Evolutionary conservation across 1,140 invertebrate genomes (phyloP), one percentile per base, ranked within the genome.

Genomic region (Hyles euphorbiae): DNA sequence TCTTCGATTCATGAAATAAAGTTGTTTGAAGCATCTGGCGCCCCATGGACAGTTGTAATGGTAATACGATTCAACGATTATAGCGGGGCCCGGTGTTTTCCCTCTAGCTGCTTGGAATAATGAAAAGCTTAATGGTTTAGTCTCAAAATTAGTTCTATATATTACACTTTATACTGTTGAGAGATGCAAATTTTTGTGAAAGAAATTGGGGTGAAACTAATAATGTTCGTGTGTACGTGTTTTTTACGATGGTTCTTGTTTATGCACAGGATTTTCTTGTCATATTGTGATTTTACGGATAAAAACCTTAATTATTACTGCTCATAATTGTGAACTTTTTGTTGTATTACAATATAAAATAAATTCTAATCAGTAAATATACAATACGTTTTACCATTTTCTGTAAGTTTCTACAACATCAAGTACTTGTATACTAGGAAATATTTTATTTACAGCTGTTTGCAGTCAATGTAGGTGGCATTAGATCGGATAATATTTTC

Each of bases 11-110:
- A 72, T 74, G 78, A 80, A 68, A 83, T 83, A 83, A 82, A 86
- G 83, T 86, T 86, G 79, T 86, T 83, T 72, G 75, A 70, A 77
- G 68, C 83, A 86, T 77, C 83, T 83, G 83, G 73, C 75, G 76
- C 68, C 76, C 65, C 67, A 72, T 72, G 81, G 81, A 83, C 79
- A 86, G 74, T 82, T 77, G 80, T 83, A 83, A 86, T 83, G 83
- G 81, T 86, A 86, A 83, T 86, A 81, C 83, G 75, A 86, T 86
- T 86, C 79, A 82, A 86, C 74, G 81, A 77, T 83, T 86, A 86
- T 86, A 66, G 79, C 69, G 58, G 67, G 61, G 54, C 70, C 74
- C 70, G 60, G 61, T 70, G 61, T 56, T 67, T 53, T 60, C 56
- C 60, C 53, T 61, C 59, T 63, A 70, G 63, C 74, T 81, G 72